A percentile compares a stretch with the other conserved stretches of the same genome.
Evolutionary conservation across 1,140 invertebrate species (phyloP).

Genomic region (Nasonia vitripennis): DNA sequence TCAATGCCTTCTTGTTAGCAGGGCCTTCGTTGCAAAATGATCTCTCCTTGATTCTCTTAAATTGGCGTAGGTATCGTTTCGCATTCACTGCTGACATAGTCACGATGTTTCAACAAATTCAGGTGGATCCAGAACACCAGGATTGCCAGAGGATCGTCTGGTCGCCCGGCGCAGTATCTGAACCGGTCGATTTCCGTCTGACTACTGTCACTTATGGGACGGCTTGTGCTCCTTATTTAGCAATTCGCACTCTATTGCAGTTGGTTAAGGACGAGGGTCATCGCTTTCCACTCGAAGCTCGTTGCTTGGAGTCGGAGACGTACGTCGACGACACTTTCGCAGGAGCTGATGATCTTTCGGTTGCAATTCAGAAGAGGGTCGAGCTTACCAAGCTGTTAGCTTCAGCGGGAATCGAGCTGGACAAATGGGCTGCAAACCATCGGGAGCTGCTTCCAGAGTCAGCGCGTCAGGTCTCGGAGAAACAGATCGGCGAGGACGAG

Average conservation of each 20-base stretch:
- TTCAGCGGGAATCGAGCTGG: slow-evolving; percentile 17
- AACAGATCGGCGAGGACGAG: neutral
- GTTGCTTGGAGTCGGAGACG: neutral
- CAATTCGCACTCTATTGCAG: neutral
- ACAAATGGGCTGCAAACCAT: slow-evolving; percentile 34
- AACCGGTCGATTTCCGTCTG: slow-evolving; percentile 1
- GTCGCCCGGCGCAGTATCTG: neutral
- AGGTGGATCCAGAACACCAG: neutral
- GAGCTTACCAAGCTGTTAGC: neutral
- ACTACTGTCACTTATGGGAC: slow-evolving; percentile 28
- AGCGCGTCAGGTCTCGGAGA: neutral
- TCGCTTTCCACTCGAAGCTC: no score
- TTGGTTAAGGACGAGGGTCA: no score
- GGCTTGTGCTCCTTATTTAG: slow-evolving; percentile 24
- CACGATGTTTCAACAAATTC: slow-evolving; percentile 60
- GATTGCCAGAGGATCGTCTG: slow-evolving; percentile 44
- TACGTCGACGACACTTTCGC: neutral
- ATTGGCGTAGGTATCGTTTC: slow-evolving; percentile 20
- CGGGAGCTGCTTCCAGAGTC: neutral
- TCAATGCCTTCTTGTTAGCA: slow-evolving; percentile 43
- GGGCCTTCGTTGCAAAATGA: slow-evolving; percentile 50
- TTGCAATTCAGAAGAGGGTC: neutral
- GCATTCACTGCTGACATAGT: slow-evolving; percentile 46
- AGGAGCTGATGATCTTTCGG: neutral
- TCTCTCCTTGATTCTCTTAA: slow-evolving; percentile 19